These are phyloP conservation scores for Dolichomitus sp. DNA, from an alignment of 2,888 invertebrate genomes.

Conservation along the genomic window DNA sequence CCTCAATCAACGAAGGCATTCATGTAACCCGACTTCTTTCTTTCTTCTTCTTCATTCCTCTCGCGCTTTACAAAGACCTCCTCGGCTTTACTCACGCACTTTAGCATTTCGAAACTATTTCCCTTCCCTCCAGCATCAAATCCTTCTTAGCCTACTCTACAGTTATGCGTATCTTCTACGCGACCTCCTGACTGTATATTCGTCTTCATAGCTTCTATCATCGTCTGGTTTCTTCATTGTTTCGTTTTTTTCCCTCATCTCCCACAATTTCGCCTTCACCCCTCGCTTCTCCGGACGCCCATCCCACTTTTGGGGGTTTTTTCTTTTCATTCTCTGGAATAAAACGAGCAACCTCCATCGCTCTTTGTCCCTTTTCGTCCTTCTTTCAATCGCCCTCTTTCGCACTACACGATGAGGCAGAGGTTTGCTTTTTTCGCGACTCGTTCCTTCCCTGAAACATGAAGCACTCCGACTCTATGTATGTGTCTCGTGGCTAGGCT, in stretches of 20 bases:
- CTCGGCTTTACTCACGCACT: conserved; percentile 66
- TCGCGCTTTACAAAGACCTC: conserved; percentile 66
- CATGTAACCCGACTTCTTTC: conserved; percentile 73
- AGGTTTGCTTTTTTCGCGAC: conserved; percentile 1
- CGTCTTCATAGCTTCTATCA: conserved; percentile 57
- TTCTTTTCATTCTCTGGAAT: conserved; percentile 28
- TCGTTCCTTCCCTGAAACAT: conserved; percentile 37
- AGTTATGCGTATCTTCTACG: conserved; percentile 57
- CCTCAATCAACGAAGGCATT: conserved; percentile 84
- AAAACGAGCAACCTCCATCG: conserved; percentile 35
- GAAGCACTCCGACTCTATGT: conserved; percentile 15
- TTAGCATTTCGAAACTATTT: conserved; percentile 57
- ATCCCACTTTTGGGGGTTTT: conserved; percentile 30
- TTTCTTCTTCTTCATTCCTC: conserved; percentile 65
- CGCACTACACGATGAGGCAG: conserved; percentile 29
- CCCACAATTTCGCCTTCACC: conserved; percentile 33
- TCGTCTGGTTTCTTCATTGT: conserved; percentile 52
- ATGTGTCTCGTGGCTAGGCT: conserved; percentile 20
- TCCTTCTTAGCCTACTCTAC: conserved; percentile 24
- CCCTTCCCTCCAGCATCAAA: conserved; percentile 13
- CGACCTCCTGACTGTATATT: conserved; percentile 21
- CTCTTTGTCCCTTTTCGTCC: conserved; percentile 64
- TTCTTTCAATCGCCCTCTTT: conserved; percentile 66
- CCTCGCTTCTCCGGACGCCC: conserved; percentile 37
- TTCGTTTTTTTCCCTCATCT: conserved; percentile 59